A percentile compares a stretch with the other conserved stretches of the same genome.
These are phyloP conservation scores for Acronicta leporina DNA, from an alignment of 2,888 invertebrate genomes.

Conservation along the genomic window DNA sequence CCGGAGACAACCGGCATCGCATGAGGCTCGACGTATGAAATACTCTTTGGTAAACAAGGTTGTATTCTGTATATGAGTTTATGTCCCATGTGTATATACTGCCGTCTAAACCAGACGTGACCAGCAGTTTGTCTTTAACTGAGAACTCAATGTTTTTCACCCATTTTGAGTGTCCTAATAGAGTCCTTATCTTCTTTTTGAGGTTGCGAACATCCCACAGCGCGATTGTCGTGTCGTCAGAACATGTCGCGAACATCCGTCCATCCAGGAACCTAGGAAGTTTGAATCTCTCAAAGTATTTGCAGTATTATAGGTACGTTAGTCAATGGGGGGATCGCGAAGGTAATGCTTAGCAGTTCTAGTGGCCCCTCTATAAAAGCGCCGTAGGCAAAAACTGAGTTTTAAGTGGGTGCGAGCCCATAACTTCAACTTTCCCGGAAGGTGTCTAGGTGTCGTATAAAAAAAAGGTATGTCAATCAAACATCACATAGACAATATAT, in stretches of 20 bases:
- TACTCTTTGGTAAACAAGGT: slow-evolving; percentile 93
- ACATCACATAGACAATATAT: too few relatives aligned
- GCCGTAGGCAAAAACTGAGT: too few relatives aligned
- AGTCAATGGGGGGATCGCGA: too few relatives aligned
- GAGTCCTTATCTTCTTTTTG: slow-evolving; percentile 92
- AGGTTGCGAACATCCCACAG: slow-evolving; percentile 97
- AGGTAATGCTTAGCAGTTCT: too few relatives aligned
- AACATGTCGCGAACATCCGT: slow-evolving; percentile 97
- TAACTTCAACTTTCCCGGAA: too few relatives aligned
- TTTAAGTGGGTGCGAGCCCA: too few relatives aligned
- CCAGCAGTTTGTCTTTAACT: slow-evolving; percentile 93
- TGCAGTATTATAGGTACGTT: too few relatives aligned
- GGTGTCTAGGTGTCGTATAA: too few relatives aligned
- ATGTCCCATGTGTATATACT: slow-evolving; percentile 98
- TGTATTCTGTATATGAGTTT: slow-evolving; percentile 94
- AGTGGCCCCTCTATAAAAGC: too few relatives aligned
- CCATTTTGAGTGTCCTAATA: slow-evolving; percentile 97
- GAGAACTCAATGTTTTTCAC: slow-evolving; percentile 99
- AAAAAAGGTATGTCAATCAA: too few relatives aligned
- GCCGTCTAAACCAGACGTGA: slow-evolving; percentile 98
- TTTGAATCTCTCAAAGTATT: background rate
- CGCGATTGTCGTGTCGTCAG: slow-evolving; percentile 97
- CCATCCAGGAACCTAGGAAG: slow-evolving; percentile 94
- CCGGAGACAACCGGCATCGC: slow-evolving; percentile 96
- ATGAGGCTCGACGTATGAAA: slow-evolving; percentile 96